phyloP scores from a whole-genome alignment of 2,888 invertebrate species.

The Drosophila paracracens region DNA sequence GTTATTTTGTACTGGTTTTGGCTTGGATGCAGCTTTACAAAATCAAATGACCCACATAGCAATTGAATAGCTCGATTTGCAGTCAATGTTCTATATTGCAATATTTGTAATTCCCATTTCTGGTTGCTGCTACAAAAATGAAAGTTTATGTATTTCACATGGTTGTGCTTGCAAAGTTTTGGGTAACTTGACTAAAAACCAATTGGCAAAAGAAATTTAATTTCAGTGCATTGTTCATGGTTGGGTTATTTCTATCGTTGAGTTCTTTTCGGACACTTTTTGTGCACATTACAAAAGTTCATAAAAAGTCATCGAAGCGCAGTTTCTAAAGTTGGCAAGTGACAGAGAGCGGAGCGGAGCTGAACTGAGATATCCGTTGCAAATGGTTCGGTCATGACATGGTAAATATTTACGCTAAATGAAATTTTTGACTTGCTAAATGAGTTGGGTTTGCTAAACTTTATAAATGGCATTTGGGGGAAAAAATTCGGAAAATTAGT shows the following conservation, averaged over 20 bases:
- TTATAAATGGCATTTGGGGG: conserved; percentile 55
- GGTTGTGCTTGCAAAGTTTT: conserved; percentile 32
- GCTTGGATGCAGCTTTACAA: conserved; percentile 56
- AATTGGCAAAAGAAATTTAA: conserved; percentile 58
- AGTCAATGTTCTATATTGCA: conserved; percentile 50
- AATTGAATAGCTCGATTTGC: conserved; percentile 71
- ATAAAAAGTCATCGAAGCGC: conserved; percentile 65
- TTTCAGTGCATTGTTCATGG: conserved; percentile 55
- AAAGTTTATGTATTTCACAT: conserved; percentile 31
- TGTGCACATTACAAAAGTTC: conserved; percentile 62
- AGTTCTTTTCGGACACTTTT: conserved; percentile 9
- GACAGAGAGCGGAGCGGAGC: conserved; percentile 1
- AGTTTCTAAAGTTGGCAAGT: conserved; percentile 46
- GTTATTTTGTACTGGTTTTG: conserved; percentile 12
- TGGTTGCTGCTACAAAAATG: conserved; percentile 35
- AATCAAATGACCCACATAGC: conserved; percentile 73
- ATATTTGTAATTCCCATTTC: conserved; percentile 55
- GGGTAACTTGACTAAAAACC: conserved; percentile 44
- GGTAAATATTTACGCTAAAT: conserved; percentile 65
- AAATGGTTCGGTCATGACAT: conserved; percentile 37
- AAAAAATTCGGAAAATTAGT: conserved; percentile 53
- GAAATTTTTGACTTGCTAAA: conserved; percentile 72
- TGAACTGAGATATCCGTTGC: conserved; percentile 8
- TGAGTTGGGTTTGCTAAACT: conserved; percentile 62
- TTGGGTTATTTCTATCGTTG: conserved; percentile 43